Conservation (phyloP, 2,888 invertebrate species). For the Polyploca ridens region DNA sequence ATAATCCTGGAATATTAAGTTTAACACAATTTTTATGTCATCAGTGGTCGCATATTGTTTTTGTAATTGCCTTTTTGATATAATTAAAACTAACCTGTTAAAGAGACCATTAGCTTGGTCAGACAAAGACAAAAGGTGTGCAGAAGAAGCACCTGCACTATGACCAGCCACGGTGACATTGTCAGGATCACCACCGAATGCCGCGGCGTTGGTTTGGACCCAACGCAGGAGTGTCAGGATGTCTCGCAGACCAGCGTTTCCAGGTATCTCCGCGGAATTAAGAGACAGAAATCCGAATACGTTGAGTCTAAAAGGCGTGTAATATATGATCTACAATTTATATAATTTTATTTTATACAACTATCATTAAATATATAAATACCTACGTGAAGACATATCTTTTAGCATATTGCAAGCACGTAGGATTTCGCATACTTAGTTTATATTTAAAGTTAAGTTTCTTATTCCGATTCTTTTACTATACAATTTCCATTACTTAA, state of each 20-base stretch:
- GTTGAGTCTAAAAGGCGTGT: constrained; percentile 48
- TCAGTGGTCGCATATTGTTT: too few relatives aligned
- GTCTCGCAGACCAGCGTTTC: constrained; percentile 68
- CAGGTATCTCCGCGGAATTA: constrained; percentile 54
- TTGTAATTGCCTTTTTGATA: too few relatives aligned
- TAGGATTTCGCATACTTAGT: too few relatives aligned
- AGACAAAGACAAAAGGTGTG: constrained; percentile 57
- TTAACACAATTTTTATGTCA: background rate
- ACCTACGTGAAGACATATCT: too few relatives aligned
- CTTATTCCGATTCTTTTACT: too few relatives aligned
- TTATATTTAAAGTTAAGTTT: too few relatives aligned
- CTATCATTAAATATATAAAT: too few relatives aligned
- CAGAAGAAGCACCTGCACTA: constrained; percentile 57
- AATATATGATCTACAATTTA: too few relatives aligned
- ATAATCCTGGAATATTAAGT: constrained; percentile 40
- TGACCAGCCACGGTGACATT: constrained; percentile 65
- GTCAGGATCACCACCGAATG: constrained; percentile 63
- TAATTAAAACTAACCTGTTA: constrained; percentile 40
- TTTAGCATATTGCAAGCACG: too few relatives aligned
- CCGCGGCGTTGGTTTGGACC: constrained; percentile 57
- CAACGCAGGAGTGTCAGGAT: constrained; percentile 59
- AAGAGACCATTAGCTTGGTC: constrained; percentile 56
- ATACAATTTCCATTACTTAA: too few relatives aligned
- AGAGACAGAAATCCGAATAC: constrained; percentile 68
- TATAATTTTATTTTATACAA: too few relatives aligned